A percentile compares a stretch with the other conserved stretches of the same genome.
phyloP scores from a whole-genome alignment of 1,140 invertebrate species.

The Bombus balteatus region DNA sequence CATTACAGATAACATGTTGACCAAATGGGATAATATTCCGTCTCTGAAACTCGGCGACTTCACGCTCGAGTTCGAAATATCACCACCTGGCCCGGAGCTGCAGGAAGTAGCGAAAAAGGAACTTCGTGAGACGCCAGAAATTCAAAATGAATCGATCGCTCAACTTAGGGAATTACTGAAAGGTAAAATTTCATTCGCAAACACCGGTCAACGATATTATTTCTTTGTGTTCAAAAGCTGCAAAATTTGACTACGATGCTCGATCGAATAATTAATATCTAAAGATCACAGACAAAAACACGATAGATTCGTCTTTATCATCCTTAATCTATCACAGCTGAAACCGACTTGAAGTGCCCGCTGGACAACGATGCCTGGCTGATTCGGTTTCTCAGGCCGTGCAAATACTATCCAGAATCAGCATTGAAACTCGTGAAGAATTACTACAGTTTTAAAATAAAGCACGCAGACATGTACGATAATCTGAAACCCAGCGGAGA shows the following conservation, averaged over 20 bases:
- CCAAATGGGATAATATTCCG: slow-evolving; percentile 86
- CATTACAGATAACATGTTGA: slow-evolving; percentile 86
- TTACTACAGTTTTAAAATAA: slow-evolving; percentile 91
- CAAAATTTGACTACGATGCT: too few species aligned
- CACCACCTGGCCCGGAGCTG: slow-evolving; percentile 84
- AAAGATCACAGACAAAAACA: too few species aligned
- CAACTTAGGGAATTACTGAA: slow-evolving; percentile 86
- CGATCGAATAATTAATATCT: too few species aligned
- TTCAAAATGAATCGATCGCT: slow-evolving; percentile 84
- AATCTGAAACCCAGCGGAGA: slow-evolving; percentile 87
- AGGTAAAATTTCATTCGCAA: slow-evolving; percentile 81
- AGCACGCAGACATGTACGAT: slow-evolving; percentile 89
- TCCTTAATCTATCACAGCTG: slow-evolving; percentile 82
- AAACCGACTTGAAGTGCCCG: slow-evolving; percentile 87
- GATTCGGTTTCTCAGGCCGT: slow-evolving; percentile 89
- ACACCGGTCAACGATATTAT: background rate
- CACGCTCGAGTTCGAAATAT: slow-evolving; percentile 87
- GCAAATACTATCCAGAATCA: slow-evolving; percentile 92
- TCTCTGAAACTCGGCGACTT: slow-evolving; percentile 87
- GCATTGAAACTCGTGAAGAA: slow-evolving; percentile 89
- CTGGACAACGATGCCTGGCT: slow-evolving; percentile 89
- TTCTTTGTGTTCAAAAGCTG: too few species aligned
- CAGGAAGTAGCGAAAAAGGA: slow-evolving; percentile 89
- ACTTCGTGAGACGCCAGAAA: slow-evolving; percentile 88
- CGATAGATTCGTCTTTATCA: background rate